Base-by-base conservation (phyloP, 2,113 vertebrate species). In the Columbina picui region DNA sequence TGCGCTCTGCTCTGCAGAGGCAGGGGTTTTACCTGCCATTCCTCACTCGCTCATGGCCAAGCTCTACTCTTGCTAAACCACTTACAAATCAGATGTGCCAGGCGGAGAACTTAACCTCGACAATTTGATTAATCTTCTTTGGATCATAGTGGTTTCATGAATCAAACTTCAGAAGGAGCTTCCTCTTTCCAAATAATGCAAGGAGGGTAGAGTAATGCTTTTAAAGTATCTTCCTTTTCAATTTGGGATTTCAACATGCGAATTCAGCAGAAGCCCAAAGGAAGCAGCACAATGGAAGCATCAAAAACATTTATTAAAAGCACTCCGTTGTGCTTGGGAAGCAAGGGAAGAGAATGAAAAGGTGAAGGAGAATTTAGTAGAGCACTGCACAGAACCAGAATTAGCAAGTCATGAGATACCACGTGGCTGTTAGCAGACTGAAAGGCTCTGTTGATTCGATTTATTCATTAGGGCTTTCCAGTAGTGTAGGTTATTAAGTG, bases 381-480 rank as follows among this genome's bases (percentile, higher is more conserved):
- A 93, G 86, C 81, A 74, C 89, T 85, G 88, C 73, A 92, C 61
- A 95, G 87, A 95, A 90, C 88, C 84, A 92, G 90, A 95, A 93
- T 93, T 94, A 96, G 94, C 96, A 96, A 97, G 94, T 97, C 96
- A 97, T 97, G 91, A 97, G 95, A 41, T 88, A 93, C 20, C 95
- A 97, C 94, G 91, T 96, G 96, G 96, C 75, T 93, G 68, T 82
- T 89, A 79, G 67, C 64, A 94, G 93, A 93, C 95, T 94, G 94
- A 97, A 95, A 95, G 96, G 84, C 96, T 97, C 88, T 97, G 86
- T 97, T 96, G 96, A 97, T 93, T 97, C 38, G 7, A 95, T 97
- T 97, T 97, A 93, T 96, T 97, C 94, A 92, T 96, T 74, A 95
- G 86, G 71, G 85, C 85, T 96, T 92, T 95, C 86, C 95, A 87